phyloP scores from a whole-genome alignment of 2,113 vertebrate species.

The Melanerpes aurifrons region DNA sequence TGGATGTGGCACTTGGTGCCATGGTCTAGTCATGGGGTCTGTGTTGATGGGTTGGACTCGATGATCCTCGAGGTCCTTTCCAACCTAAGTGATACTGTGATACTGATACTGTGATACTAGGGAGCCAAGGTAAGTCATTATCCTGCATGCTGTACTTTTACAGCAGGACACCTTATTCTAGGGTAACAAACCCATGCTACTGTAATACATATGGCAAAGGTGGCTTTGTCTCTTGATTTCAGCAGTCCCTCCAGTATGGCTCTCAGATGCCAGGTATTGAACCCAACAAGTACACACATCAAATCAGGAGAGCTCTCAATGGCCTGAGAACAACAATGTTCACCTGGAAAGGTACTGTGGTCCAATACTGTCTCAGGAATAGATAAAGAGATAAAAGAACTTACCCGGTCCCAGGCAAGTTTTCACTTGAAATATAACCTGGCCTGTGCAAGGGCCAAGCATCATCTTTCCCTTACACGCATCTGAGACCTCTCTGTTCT shows the following conservation, averaged over 20 bases:
- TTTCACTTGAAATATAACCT: slow-evolving; percentile 52
- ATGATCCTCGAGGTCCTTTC: too few relatives aligned
- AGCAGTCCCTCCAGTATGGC: neutral
- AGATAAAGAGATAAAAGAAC: slow-evolving; percentile 13
- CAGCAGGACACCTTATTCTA: neutral
- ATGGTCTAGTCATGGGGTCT: too few relatives aligned
- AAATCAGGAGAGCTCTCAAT: neutral
- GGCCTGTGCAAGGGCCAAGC: neutral
- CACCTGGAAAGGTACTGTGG: neutral
- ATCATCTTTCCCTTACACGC: neutral
- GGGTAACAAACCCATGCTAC: neutral
- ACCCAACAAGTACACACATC: neutral
- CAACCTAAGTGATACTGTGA: too few relatives aligned
- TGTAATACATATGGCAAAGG: neutral
- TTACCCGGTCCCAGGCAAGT: neutral
- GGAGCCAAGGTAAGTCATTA: neutral
- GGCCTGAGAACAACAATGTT: neutral
- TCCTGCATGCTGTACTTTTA: neutral
- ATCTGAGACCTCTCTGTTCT: slow-evolving; percentile 10
- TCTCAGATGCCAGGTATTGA: neutral
- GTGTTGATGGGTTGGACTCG: too few relatives aligned
- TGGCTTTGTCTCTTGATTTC: neutral
- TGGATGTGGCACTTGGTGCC: too few relatives aligned
- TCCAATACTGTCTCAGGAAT: neutral
- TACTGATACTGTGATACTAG: too few relatives aligned